Evolutionary conservation across 2,888 invertebrate genomes (phyloP).

Genomic region (Timandra comae): DNA sequence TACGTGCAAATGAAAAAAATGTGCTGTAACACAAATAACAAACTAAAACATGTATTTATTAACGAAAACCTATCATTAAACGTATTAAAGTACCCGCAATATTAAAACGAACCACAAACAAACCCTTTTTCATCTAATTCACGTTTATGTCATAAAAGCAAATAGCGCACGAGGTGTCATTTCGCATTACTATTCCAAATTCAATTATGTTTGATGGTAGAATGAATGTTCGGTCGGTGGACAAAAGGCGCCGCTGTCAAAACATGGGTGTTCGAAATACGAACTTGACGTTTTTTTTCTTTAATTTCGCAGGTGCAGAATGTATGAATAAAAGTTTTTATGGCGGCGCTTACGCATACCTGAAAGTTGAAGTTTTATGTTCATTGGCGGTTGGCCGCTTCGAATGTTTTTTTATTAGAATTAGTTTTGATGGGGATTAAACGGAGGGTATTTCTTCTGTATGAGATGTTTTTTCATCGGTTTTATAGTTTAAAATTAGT

Average conservation of each 20-base stretch:
- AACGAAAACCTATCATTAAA: too few relatives aligned
- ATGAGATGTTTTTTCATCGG: too few relatives aligned
- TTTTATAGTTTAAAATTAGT: too few relatives aligned
- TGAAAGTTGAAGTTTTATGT: conserved; percentile 13
- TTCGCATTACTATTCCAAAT: conserved; percentile 30
- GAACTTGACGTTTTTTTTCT: conserved; percentile 37
- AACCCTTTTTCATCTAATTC: not conserved
- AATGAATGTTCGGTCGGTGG: conserved; percentile 13
- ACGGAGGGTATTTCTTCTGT: too few relatives aligned
- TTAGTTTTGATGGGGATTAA: too few relatives aligned
- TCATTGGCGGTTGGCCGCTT: too few relatives aligned
- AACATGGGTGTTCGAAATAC: conserved; percentile 45
- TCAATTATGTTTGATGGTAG: conserved; percentile 36
- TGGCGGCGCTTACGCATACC: conserved; percentile 54
- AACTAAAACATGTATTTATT: too few relatives aligned
- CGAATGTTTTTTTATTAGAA: too few relatives aligned
- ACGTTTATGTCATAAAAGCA: conserved; percentile 12
- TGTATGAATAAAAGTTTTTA: conserved; percentile 51
- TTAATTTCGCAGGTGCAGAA: conserved; percentile 61
- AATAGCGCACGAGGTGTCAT: conserved; percentile 17
- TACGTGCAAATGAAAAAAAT: too few relatives aligned
- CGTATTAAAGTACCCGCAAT: too few relatives aligned
- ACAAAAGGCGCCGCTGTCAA: conserved; percentile 67
- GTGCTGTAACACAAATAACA: too few relatives aligned
- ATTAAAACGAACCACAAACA: too few relatives aligned